Evolutionary conservation across 2,113 vertebrate genomes (phyloP), one percentile per base, ranked within the genome.

Genomic region (Pipra filicauda): DNA sequence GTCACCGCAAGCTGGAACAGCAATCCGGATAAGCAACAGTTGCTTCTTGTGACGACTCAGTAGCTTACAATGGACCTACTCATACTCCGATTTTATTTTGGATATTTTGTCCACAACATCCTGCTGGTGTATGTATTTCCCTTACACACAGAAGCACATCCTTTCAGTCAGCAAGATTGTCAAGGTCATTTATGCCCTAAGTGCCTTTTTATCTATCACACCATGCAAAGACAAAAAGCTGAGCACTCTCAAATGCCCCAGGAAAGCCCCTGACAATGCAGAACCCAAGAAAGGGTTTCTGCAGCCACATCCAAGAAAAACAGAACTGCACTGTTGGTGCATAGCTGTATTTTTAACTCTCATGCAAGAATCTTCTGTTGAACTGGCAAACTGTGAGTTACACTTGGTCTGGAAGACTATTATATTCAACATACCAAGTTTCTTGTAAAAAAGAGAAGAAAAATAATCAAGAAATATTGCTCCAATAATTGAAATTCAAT

Each of bases 131-230:
- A 12, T 2, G 10, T 15, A 24, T 26, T 49, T 46, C 35, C 46
- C 30, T 70, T 17, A 41, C 18, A 64, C 4, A 33, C 5, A 75
- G 30, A 33, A 59, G 35, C 54, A 54, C 1, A 2, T 41, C 75
- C 46, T 80, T 92, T 61, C 75, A 73, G 67, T 85, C 88, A 94
- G 91, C 82, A 79, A 73, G 41, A 85, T 66, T 66, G 62, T 52
- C 0, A 1, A 80, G 91, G 79, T 93, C 59, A 71, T 73, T 91
- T 59, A 83, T 85, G 39, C 59, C 92, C 88, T 48, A 55, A 86
- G 62, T 59, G 65, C 59, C n/a, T 88, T 57, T 46, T 1, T 10
- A 44, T 27, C 2, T 10, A 70, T 35, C 0, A 0, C 23, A 35
- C 46, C n/a, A 62, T 1, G 14, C 37, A 73, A 65, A 76, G 64